phyloP scores from a whole-genome alignment of 2,888 invertebrate species.

The Eubasilissa splendida region DNA sequence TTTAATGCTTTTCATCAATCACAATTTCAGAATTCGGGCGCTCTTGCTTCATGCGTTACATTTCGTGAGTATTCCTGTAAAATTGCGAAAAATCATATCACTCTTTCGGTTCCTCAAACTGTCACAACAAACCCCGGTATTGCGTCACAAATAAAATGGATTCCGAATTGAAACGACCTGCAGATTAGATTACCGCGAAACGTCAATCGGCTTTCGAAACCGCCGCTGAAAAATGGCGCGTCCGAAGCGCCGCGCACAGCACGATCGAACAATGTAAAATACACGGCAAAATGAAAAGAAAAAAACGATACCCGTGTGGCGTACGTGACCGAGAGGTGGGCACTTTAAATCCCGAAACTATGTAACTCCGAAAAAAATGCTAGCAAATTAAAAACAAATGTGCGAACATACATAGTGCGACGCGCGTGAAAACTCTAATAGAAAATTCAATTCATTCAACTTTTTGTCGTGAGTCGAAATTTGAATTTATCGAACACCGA shows the following conservation, averaged over 20 bases:
- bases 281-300: constrained; percentile 9
- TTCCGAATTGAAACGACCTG: not conserved
- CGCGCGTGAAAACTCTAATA: not conserved
- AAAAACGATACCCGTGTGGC: constrained; percentile 23
- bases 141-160: not conserved
- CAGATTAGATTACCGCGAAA: not conserved
- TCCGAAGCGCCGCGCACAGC: not conserved
- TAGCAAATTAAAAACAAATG: constrained; percentile 1
- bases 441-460: not conserved
- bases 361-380: constrained; percentile 12
- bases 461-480: not conserved
- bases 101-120: constrained; percentile 15
- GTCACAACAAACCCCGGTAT: not conserved
- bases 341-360: constrained; percentile 3
- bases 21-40: not conserved
- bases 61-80: constrained; percentile 21
- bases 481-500: not conserved
- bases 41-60: constrained; percentile 7
- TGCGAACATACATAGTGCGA: not conserved
- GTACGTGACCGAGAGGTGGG: constrained; percentile 26
- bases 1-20: not conserved
- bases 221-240: not conserved
- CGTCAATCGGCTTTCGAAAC: not conserved
- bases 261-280: not conserved
- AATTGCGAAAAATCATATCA: not conserved